These are phyloP conservation scores for Cryptocephalus primarius DNA, from an alignment of 2,888 invertebrate species.

Conservation along the genomic window DNA sequence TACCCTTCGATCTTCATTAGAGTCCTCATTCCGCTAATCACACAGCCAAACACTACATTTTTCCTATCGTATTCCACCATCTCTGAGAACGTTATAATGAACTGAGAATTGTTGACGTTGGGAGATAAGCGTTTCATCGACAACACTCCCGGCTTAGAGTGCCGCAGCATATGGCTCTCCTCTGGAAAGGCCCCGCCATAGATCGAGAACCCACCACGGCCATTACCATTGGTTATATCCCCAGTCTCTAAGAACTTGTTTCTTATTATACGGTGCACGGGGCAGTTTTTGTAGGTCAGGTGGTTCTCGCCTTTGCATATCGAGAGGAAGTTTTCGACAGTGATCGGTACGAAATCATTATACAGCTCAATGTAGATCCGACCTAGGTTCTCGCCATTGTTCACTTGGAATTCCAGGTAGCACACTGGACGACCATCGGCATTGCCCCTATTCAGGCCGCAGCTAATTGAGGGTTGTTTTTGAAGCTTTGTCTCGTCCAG, in stretches of 20 bases:
- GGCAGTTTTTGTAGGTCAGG: constrained; percentile 29
- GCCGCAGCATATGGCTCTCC: constrained; percentile 38
- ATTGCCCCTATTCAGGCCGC: constrained; percentile 12
- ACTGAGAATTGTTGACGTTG: constrained; percentile 39
- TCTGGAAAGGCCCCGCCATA: constrained; percentile 38
- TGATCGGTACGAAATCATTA: constrained; percentile 32
- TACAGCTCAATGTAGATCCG: constrained; percentile 34
- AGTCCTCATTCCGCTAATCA: constrained; percentile 31
- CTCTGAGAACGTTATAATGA: constrained; percentile 39
- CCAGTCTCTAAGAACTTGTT: constrained; percentile 44
- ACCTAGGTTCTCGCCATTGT: constrained; percentile 28
- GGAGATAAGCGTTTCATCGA: constrained; percentile 35
- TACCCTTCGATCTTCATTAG: constrained; percentile 31
- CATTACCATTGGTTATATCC: constrained; percentile 41
- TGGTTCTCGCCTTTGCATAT: constrained; percentile 24
- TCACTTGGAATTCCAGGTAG: constrained; percentile 33
- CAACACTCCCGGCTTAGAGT: constrained; percentile 37
- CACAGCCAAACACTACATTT: constrained; percentile 42
- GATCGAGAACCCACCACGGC: constrained; percentile 41
- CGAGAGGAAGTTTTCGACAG: constrained; percentile 34
- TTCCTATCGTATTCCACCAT: constrained; percentile 36
- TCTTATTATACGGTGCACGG: constrained; percentile 39
- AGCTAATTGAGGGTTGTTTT: too few species aligned
- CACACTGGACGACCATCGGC: constrained; percentile 11
- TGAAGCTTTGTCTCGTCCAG: too few species aligned